Base-by-base conservation (phyloP, 2,888 invertebrate genomes). In the Calliscelio sp. region DNA sequence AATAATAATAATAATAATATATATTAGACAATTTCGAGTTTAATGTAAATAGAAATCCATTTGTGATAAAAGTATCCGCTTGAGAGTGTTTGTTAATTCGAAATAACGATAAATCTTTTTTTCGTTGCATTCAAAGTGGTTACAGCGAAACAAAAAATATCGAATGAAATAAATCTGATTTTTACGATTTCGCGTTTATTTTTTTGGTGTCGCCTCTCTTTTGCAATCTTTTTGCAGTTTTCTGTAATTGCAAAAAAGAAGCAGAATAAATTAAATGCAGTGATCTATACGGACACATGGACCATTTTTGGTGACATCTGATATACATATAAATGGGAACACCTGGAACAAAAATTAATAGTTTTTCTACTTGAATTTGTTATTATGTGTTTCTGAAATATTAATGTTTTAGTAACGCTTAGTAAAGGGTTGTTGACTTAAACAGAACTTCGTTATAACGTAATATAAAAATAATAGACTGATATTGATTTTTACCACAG, bases 121-220 rank as follows among this genome's bases (percentile, higher is more conserved):
- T 35, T 35, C 32, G 35, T 49, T 32, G 32, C 32, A 57, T 11
- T 35, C 2, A 57, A 57, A 35, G 32, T 57, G 44, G 44, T 44
- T 35, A 10, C 57, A 35, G 2, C 35, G 57, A 10, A n/a, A 11
- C 35, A 57, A 57, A 57, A 57, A 57, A 32, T 57, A 57, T 57
- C 57, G 18, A 57, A 16, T 18, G 16, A 32, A 35, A 57, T 57
- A 57, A 57, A 57, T 57, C 57, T 57, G 25, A 53, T 53, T 53
- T 53, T 53, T 25, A 53, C 53, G 53, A 53, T 53, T 25, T 53
- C 53, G n/a, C 53, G 25, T 53, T 53, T 16, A 44, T 16, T 44
- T 44, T 44, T 44, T 44, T n/a, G 2, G 44, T 16, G 7, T 16
- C 3, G 4, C 44, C 3, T 44, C 16, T 44, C 6, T 38, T 38